Conservation (phyloP, 2,113 vertebrate species). For the Phrynosoma platyrhinos region DNA sequence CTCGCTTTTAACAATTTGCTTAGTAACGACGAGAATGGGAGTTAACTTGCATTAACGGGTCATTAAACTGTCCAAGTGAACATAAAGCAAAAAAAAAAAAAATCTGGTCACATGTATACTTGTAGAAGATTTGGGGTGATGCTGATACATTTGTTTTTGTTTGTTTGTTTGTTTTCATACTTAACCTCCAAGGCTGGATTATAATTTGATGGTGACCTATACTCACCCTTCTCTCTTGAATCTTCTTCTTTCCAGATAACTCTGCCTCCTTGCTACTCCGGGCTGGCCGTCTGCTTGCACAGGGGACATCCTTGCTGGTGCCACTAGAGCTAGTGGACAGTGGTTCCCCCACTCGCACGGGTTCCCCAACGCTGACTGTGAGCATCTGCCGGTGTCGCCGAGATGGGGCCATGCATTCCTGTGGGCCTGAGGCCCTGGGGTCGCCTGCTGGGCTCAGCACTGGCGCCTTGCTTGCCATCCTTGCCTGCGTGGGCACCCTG, state of each 20-base stretch:
- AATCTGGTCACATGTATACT: too few species aligned
- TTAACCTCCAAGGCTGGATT: neutral
- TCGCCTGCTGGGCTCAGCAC: slow-evolving; percentile 88
- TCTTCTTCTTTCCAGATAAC: slow-evolving; percentile 63
- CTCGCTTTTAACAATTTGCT: neutral
- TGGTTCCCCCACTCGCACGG: slow-evolving; percentile 83
- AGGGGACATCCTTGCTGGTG: slow-evolving; percentile 77
- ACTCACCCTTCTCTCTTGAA: neutral
- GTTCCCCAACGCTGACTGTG: slow-evolving; percentile 87
- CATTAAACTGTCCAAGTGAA: neutral
- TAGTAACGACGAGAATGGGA: neutral
- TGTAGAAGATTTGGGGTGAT: too few species aligned
- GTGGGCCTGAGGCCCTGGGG: slow-evolving; percentile 70
- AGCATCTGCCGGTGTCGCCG: slow-evolving; percentile 87
- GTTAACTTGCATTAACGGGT: neutral
- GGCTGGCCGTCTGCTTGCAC: slow-evolving; percentile 52
- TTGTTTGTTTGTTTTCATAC: neutral
- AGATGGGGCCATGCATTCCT: slow-evolving; percentile 77
- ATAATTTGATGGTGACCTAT: too few species aligned
- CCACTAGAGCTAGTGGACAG: slow-evolving; percentile 87
- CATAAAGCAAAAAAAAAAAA: neutral
- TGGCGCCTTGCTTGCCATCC: slow-evolving; percentile 87
- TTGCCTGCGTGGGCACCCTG: slow-evolving; percentile 88
- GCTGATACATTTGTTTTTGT: neutral
- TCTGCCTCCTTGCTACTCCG: slow-evolving; percentile 70